A percentile compares a stretch with the other conserved stretches of the same genome.
These are phyloP conservation scores for Aphaenogaster floridana DNA, from an alignment of 1,140 invertebrate genomes.

Conservation along the genomic window DNA sequence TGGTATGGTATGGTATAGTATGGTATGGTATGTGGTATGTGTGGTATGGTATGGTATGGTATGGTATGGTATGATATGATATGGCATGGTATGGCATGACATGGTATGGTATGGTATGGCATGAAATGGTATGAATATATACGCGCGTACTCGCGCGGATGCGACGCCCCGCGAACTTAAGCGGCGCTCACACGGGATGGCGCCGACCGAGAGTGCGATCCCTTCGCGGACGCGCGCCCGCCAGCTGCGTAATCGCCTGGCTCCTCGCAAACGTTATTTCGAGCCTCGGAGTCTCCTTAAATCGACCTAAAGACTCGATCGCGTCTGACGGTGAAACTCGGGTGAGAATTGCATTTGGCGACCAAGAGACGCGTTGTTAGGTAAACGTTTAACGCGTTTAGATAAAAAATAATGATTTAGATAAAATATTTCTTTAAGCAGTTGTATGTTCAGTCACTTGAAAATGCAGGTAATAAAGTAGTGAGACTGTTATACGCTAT, in stretches of 20 bases:
- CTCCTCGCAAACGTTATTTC: neutral
- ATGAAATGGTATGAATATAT: slow-evolving; percentile 45
- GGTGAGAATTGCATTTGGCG: neutral
- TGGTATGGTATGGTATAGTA: too few relatives aligned
- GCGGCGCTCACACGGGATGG: slow-evolving; percentile 64
- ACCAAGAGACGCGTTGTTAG: neutral
- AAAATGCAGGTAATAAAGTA: neutral
- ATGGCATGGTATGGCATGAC: too few relatives aligned
- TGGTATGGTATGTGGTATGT: too few relatives aligned
- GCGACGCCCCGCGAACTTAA: slow-evolving; percentile 65
- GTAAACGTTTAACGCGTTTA: neutral
- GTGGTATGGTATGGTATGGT: neutral
- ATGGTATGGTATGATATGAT: neutral
- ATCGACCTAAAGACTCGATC: neutral
- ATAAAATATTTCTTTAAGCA: neutral
- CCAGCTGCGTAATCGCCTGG: neutral
- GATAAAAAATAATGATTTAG: slow-evolving; percentile 17
- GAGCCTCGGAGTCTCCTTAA: neutral
- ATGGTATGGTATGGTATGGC: neutral
- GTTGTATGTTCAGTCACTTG: neutral
- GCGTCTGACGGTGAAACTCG: neutral
- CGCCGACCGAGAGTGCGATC: neutral
- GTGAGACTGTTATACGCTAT: neutral
- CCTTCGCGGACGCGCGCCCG: too few relatives aligned
- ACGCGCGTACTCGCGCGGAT: slow-evolving; percentile 61